Conservation (phyloP, 2,888 invertebrate genomes). For the Hecatera dysodea region DNA sequence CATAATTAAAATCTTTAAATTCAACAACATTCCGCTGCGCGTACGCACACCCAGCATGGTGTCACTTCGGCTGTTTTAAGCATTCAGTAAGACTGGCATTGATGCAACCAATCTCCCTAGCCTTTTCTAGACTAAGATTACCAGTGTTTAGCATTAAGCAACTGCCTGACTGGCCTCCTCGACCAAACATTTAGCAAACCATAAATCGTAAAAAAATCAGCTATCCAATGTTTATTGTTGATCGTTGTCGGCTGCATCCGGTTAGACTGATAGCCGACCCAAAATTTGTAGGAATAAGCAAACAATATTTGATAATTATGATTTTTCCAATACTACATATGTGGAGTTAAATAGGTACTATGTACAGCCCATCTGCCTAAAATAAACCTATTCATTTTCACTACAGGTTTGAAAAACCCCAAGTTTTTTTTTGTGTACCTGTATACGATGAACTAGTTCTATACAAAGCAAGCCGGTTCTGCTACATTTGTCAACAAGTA, state of each 20-base stretch:
- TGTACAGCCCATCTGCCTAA: neutral
- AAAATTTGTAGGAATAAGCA: no score
- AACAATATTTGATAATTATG: neutral
- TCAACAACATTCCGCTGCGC: no score
- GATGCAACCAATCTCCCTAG: neutral
- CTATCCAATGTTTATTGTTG: no score
- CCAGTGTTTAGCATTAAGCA: neutral
- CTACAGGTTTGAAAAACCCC: neutral
- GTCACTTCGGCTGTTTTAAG: neutral
- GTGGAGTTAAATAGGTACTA: no score
- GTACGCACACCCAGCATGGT: conserved; percentile 8
- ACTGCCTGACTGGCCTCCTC: no score
- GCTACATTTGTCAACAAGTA: conserved; percentile 1
- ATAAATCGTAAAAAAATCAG: no score
- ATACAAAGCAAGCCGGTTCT: neutral
- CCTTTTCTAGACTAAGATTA: no score
- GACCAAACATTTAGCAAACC: no score
- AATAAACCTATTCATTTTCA: neutral
- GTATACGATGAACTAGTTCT: neutral
- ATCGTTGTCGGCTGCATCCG: no score
- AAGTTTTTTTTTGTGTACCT: neutral
- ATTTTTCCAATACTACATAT: no score
- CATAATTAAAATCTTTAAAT: no score
- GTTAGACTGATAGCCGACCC: no score
- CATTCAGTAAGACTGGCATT: neutral